Evolutionary conservation across 2,888 invertebrate species (phyloP), one percentile per base, ranked within the genome.

Genomic region (Dastarcus helophoroides): DNA sequence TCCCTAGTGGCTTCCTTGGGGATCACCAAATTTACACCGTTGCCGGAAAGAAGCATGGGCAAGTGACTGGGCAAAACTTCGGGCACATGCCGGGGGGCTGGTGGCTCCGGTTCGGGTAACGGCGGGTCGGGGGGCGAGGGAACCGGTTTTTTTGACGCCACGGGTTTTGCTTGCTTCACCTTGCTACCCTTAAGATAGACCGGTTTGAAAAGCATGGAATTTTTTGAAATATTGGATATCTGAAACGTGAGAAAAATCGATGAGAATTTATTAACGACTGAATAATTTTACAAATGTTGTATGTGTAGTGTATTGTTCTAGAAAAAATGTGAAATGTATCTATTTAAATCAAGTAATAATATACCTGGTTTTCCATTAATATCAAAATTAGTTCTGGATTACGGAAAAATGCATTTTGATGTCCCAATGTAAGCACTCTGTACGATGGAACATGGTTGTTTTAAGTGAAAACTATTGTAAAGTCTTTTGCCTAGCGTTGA

Each of bases 1-100:
- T 76, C 75, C 14, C 79, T 69, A 33, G 81, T 77, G 0, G 79
- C 79, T 58, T 82, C 81, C 25, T 77, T 68, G 0, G 84, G 84
- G 3, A 81, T 75, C 57, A 3, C 80, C 78, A 46, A 14, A 17
- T 32, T 35, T 7, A 29, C 8, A 13, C 51, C 53, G 30, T 46
- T 14, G 7, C 6, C 24, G 6, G 7, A 6, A 8, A 8, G 8
- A 6, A 8, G 8, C 10, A 24, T 6, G 8, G 24, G 24, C 6
- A 10, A 7, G 6, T 6, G 7, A 7, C n/a, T 6, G 19, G 7
- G 36, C 4, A 39, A 42, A 9, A 33, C 16, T 13, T 37, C 38
- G 8, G 39, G 29, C 6, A 39, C 40, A 4, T 32, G 32, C 7
- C 37, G 38, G 15, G 35, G 33, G 7, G 39, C 36, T n/a, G 36